Conservation (phyloP, 2,888 invertebrate genomes). For the Troides aeacus region DNA sequence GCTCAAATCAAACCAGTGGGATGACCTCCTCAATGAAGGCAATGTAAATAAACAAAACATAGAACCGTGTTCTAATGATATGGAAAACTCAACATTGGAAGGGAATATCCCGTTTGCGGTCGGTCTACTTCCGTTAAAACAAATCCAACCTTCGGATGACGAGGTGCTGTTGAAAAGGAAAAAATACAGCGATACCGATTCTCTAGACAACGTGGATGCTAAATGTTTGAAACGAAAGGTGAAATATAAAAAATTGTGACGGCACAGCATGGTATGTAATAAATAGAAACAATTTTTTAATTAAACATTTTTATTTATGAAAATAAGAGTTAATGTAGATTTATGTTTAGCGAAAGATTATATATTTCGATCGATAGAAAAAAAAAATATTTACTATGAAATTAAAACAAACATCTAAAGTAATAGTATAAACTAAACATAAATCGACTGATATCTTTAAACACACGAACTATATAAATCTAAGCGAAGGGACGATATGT, state of each 20-base stretch:
- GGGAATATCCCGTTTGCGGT: conserved; percentile 73
- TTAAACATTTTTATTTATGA: background rate
- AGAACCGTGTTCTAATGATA: conserved; percentile 31
- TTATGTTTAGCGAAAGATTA: background rate
- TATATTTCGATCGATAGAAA: background rate
- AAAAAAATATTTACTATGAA: too few species aligned
- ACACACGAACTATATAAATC: too few species aligned
- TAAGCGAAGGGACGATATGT: too few species aligned
- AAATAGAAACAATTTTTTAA: conserved; percentile 12
- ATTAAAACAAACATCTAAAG: too few species aligned
- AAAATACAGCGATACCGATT: conserved; percentile 47
- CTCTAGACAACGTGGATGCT: conserved; percentile 57
- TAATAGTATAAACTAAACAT: too few species aligned
- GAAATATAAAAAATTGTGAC: conserved; percentile 65
- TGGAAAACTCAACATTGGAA: conserved; percentile 44
- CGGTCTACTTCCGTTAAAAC: conserved; percentile 65
- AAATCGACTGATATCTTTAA: too few species aligned
- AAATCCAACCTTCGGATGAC: conserved; percentile 50
- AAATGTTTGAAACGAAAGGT: conserved; percentile 71
- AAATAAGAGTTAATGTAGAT: background rate
- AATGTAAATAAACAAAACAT: conserved; percentile 52
- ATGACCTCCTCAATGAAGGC: conserved; percentile 42
- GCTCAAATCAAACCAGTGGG: conserved; percentile 48
- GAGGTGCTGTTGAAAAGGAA: conserved; percentile 55
- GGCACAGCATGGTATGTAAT: conserved; percentile 23